A percentile compares a stretch with the other conserved stretches of the same genome.
Evolutionary conservation across 2,797 vertebrate species (phyloP).

Genomic region (Gymnothorax reevesii): DNA sequence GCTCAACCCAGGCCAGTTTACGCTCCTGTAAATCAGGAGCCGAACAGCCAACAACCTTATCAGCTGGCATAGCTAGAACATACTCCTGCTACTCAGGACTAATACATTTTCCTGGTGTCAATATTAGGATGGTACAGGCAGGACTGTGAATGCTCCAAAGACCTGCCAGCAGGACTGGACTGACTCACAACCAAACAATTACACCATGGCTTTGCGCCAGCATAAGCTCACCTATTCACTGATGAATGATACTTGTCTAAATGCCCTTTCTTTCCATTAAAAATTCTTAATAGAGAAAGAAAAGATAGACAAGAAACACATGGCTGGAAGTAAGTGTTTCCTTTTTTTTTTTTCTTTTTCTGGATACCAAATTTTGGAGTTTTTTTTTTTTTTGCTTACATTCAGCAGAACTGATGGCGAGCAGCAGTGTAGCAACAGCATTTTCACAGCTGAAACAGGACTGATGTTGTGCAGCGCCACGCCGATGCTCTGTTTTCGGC

Average conservation of each 20-base stretch:
- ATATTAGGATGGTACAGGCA: conserved; percentile 23
- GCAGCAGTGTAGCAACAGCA: conserved; percentile 45
- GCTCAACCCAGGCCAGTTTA: background rate
- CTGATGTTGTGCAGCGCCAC: conserved; percentile 25
- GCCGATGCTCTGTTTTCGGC: conserved; percentile 30
- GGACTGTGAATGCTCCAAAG: conserved; percentile 2
- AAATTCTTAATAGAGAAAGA: background rate
- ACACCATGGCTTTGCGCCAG: background rate
- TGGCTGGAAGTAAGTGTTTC: conserved; percentile 9
- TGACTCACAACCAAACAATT: conserved; percentile 23
- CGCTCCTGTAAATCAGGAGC: conserved; percentile 40
- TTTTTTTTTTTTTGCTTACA: conserved; percentile 56
- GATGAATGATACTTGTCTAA: background rate
- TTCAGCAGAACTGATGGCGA: conserved; percentile 56
- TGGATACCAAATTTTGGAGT: conserved; percentile 40
- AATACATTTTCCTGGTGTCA: conserved; percentile 49
- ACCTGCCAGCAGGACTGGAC: conserved; percentile 14
- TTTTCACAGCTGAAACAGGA: conserved; percentile 68
- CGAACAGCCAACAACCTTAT: conserved; percentile 55
- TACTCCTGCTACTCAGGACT: conserved; percentile 50
- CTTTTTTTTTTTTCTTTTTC: background rate
- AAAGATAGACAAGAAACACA: background rate
- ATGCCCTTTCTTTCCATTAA: background rate
- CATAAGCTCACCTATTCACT: background rate
- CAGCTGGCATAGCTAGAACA: conserved; percentile 49